Base-by-base conservation (phyloP, 2,888 invertebrate genomes). In the Adelognathus sp. region DNA sequence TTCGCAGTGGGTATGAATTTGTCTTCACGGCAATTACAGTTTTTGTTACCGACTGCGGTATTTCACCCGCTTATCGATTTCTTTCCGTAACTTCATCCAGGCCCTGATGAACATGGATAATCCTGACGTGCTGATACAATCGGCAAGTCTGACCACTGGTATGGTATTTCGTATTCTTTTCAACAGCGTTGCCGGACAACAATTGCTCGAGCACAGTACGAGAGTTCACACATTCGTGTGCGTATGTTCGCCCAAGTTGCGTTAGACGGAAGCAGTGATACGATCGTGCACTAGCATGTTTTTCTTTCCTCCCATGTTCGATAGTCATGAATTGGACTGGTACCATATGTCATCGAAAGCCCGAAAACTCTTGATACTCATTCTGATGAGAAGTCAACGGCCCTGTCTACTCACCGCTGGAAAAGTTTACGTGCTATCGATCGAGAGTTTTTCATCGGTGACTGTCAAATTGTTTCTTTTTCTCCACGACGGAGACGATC, bases 251-350 rank as follows among this genome's bases (percentile, higher is more conserved):
- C 1, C 11, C 3, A 1, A 27, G n/a, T n/a, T n/a, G n/a, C n/a
- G n/a, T n/a, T n/a, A n/a, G n/a, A n/a, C n/a, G n/a, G n/a, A n/a
- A n/a, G n/a, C n/a, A n/a, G n/a, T n/a, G n/a, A n/a, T n/a, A n/a
- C n/a, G n/a, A n/a, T n/a, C n/a, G n/a, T n/a, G n/a, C n/a, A n/a
- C n/a, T n/a, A n/a, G n/a, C n/a, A n/a, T n/a, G n/a, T n/a, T n/a
- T n/a, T n/a, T n/a, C n/a, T n/a, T n/a, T n/a, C n/a, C n/a, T n/a
- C n/a, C n/a, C n/a, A 27, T 52, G 1, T n/a, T 52, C n/a, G 16
- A 41, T 27, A 74, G 74, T n/a, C n/a, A n/a, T 18, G 21, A 44
- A 7, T 44, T 44, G 18, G 60, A 71, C 11, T 71, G 71, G 71
- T 71, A 60, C 39, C 27, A 29, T 9, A 21, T 60, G 9, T 61